phyloP scores from a whole-genome alignment of 2,113 vertebrate genomes.

The Psilopogon haemacephalus region DNA sequence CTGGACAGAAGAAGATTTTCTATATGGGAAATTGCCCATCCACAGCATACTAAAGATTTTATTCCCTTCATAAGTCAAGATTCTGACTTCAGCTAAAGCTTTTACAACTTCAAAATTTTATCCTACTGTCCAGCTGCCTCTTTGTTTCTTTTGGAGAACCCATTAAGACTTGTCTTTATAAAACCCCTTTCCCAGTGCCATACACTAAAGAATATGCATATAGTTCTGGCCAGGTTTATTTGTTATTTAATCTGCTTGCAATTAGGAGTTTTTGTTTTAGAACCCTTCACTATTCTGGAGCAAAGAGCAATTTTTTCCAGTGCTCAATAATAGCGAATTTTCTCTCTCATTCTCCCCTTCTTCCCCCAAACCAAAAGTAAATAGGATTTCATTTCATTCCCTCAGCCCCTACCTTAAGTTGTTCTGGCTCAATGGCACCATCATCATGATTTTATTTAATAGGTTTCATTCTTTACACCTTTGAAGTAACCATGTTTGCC shows the following conservation, averaged over 20 bases:
- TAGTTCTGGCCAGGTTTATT: background rate
- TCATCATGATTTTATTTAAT: background rate
- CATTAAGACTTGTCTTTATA: background rate
- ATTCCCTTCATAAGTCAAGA: conserved; percentile 50
- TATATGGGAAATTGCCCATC: conserved; percentile 31
- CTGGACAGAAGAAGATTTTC: conserved; percentile 1
- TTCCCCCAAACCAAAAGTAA: background rate
- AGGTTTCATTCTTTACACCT: background rate
- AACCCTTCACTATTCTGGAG: background rate
- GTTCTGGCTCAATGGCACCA: background rate
- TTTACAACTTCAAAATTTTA: conserved; percentile 29
- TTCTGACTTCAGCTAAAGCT: background rate
- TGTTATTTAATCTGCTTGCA: background rate
- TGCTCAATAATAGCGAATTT: background rate
- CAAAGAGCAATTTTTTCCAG: background rate
- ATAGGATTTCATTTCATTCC: background rate
- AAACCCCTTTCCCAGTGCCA: background rate
- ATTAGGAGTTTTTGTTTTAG: no score
- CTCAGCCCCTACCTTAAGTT: background rate
- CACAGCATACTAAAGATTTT: conserved; percentile 46
- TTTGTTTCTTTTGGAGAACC: background rate
- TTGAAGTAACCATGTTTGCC: conserved; percentile 2
- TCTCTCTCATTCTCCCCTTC: background rate
- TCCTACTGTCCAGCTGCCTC: background rate
- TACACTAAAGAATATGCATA: background rate